Base-by-base conservation (phyloP, 2,113 vertebrate species). In the Lophochroa leadbeateri region DNA sequence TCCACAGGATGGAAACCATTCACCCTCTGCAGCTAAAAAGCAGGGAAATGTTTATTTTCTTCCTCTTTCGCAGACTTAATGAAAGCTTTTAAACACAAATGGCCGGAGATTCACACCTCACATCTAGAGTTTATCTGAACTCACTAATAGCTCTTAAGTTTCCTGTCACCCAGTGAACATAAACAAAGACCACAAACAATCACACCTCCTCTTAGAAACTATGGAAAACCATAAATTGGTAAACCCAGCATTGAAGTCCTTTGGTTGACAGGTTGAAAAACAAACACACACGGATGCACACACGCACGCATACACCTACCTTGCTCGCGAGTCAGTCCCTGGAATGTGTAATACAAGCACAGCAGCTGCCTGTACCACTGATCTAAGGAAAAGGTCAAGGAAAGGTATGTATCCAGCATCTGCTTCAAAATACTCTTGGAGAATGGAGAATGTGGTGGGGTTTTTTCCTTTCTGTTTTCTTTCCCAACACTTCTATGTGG, bases 81-180 rank as follows among this genome's bases (percentile, higher is more conserved):
- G 84, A 95, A 94, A 94, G 74, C 65, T 91, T 93, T 94, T 60
- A 95, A 94, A 93, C 81, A 67, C 60, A 92, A 90, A 91, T 85
- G 70, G 52, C 65, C 91, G 65, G 85, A 91, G 65, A 93, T 79
- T 95, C 84, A 68, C 87, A 95, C 74, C 74, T 96, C 20, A 0
- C 8, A 64, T 68, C 64, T 74, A 79, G 60, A 67, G 44, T 31
- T 52, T 70, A 92, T 92, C 71, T 58, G 47, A 83, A 89, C 61
- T 65, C 75, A 82, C 79, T 86, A 81, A 90, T 89, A 82, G 58
- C 47, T 93, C 83, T 93, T 80, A 19, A 44, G 93, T 89, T 94
- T 94, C 84, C 57, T 65, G 69, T 87, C 75, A 68, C 81, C 53
- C 37, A 39, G 71, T 52, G 49, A 88, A 94, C 53, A 70, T 79